These are phyloP conservation scores for Parapristionchus giblindavisi DNA, from an alignment of 2,888 invertebrate genomes.

Conservation along the genomic window DNA sequence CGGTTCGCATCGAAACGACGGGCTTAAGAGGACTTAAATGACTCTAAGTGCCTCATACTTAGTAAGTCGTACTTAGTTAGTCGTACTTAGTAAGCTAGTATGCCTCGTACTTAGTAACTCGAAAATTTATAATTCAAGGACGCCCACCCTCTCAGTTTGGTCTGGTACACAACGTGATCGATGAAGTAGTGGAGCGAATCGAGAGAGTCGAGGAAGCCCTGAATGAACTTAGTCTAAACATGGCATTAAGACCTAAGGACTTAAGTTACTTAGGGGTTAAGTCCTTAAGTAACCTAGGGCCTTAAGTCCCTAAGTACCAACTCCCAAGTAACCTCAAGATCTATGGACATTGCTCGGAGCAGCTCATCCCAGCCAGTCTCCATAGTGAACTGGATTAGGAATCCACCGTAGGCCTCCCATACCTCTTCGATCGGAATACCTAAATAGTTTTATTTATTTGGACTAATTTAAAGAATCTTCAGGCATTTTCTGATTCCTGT, in stretches of 20 bases:
- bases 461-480: too few species aligned
- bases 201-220: slow-evolving; percentile 90
- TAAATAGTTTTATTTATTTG: too few species aligned
- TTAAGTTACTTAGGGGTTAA: neutral
- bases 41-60: too few species aligned
- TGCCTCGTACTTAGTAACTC: slow-evolving; percentile 32
- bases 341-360: slow-evolving; percentile 65
- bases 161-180: slow-evolving; percentile 67
- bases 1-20: slow-evolving; percentile 65
- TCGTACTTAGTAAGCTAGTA: too few species aligned
- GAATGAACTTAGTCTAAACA: slow-evolving; percentile 39
- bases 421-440: slow-evolving; percentile 67
- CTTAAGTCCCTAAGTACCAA: too few species aligned
- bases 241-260: neutral
- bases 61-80: too few species aligned
- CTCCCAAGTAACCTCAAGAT: slow-evolving; percentile 57
- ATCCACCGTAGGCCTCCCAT: slow-evolving; percentile 69
- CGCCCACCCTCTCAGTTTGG: slow-evolving; percentile 59
- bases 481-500: too few species aligned
- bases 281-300: neutral
- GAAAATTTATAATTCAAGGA: neutral
- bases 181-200: slow-evolving; percentile 83
- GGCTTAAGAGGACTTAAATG: slow-evolving; percentile 44
- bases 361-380: slow-evolving; percentile 69
- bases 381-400: slow-evolving; percentile 69